Conservation (phyloP, 2,797 vertebrate species). For the Loris lydekkerianus region DNA sequence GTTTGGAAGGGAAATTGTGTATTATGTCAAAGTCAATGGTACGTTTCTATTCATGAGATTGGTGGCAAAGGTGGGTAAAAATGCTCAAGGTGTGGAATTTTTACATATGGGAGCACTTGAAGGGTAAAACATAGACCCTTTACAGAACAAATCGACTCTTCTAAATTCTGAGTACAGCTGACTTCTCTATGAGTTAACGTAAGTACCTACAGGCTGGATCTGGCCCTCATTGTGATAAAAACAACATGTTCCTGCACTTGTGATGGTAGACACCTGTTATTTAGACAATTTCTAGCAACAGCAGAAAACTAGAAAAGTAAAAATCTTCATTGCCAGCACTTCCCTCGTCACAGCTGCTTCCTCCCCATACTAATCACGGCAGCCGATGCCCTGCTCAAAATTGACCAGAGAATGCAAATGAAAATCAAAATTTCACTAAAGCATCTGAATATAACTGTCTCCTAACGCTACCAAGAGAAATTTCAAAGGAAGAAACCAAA, state of each 20-base stretch:
- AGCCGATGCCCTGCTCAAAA: conserved; percentile 31
- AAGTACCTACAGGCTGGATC: conserved; percentile 49
- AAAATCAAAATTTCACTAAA: conserved; percentile 74
- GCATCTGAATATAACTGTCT: conserved; percentile 67
- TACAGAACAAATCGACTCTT: conserved; percentile 18
- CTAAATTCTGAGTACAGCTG: not conserved
- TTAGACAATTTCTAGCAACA: conserved; percentile 72
- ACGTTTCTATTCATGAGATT: conserved; percentile 49
- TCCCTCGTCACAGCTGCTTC: conserved; percentile 61
- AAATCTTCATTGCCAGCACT: conserved; percentile 54
- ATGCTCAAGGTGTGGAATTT: conserved; percentile 51
- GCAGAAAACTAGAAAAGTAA: not conserved
- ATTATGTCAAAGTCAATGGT: conserved; percentile 59
- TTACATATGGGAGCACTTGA: conserved; percentile 63
- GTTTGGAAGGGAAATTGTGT: conserved; percentile 20
- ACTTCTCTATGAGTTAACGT: conserved; percentile 59
- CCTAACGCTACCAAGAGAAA: not conserved
- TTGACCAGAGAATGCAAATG: conserved; percentile 78
- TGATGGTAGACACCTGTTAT: conserved; percentile 80
- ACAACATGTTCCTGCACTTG: conserved; percentile 3
- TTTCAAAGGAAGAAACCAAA: conserved; percentile 55
- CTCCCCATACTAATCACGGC: conserved; percentile 66
- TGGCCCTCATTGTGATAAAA: conserved; percentile 72
- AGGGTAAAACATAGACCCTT: conserved; percentile 52
- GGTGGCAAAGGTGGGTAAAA: conserved; percentile 44